Evolutionary conservation across 2,888 invertebrate genomes (phyloP), one percentile per base, ranked within the genome.

Genomic region (Mimas tiliae): DNA sequence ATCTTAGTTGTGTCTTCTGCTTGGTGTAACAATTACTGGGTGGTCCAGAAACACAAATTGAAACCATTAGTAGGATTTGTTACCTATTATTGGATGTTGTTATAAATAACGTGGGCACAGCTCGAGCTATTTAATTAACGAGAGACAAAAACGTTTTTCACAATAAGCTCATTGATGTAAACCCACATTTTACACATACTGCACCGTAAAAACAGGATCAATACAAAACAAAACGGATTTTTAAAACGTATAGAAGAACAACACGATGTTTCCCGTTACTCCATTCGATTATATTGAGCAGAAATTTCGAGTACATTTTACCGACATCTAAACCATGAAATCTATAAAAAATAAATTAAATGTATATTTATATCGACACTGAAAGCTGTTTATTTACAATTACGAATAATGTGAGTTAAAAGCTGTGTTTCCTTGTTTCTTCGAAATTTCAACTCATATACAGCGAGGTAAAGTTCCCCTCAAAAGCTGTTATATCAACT

Each of bases 401-500:
- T 45, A 45, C 1, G 14, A 12, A 3, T 11, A 52, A 27, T 27
- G 27, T 27, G 27, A 27, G 27, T 27, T 27, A 27, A 27, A 3
- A 9, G 2, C n/a, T 27, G 9, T 52, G 21, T 12, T n/a, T 33
- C 1, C 1, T n/a, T 34, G 0, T 53, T 33, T 53, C 9, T 33
- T 69, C 68, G 73, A 74, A 73, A 76, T 70, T 73, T 63, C 55
- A 62, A 70, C 38, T 68, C 67, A 64, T 58, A 34, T 68, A 58
- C 69, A 73, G 70, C 71, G 47, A 69, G 69, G 68, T 70, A 53
- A 69, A 68, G 67, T 69, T 68, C 69, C 68, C 70, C 68, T 68
- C 65, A 71, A 62, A 82, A 84, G 79, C 81, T 74, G 74, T 78
- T 77, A 78, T 74, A 69, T 69, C 80, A 91, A 95, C 96, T 96